phyloP scores from a whole-genome alignment of 2,113 vertebrate genomes.

The Tauraco erythrolophus region DNA sequence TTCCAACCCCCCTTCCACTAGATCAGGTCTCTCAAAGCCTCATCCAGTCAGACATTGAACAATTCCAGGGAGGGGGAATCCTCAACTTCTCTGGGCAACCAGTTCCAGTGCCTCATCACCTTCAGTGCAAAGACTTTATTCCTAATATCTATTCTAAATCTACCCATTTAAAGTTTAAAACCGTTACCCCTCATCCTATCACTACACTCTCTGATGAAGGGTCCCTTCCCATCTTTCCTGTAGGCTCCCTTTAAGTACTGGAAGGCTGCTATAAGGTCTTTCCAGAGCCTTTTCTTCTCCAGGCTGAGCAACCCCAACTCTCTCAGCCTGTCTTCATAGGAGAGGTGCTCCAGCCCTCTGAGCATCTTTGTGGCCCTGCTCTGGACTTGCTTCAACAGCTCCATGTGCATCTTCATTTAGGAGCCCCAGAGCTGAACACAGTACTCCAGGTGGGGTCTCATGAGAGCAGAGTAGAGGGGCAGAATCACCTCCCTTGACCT shows the following conservation, averaged over 20 bases:
- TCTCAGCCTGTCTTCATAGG: neutral
- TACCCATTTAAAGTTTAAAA: neutral
- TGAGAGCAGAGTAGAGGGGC: neutral
- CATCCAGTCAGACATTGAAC: neutral
- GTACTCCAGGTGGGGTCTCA: neutral
- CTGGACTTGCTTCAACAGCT: accelerated
- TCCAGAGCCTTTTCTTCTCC: neutral
- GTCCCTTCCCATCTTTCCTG: neutral
- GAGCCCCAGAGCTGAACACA: neutral
- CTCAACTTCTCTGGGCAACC: neutral
- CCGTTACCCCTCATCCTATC: neutral
- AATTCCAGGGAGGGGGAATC: neutral
- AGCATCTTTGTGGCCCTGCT: neutral
- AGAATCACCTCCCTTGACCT: neutral
- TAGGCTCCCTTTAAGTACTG: neutral
- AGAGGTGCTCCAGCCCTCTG: neutral
- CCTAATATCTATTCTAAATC: neutral
- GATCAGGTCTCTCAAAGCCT: neutral
- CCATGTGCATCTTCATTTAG: neutral
- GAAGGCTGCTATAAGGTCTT: neutral
- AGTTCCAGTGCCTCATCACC: neutral
- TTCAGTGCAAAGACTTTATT: neutral
- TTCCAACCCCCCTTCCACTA: neutral
- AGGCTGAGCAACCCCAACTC: neutral
- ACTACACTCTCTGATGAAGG: neutral